These are phyloP conservation scores for Zingel zingel DNA, from an alignment of 2,113 vertebrate species.

Conservation along the genomic window DNA sequence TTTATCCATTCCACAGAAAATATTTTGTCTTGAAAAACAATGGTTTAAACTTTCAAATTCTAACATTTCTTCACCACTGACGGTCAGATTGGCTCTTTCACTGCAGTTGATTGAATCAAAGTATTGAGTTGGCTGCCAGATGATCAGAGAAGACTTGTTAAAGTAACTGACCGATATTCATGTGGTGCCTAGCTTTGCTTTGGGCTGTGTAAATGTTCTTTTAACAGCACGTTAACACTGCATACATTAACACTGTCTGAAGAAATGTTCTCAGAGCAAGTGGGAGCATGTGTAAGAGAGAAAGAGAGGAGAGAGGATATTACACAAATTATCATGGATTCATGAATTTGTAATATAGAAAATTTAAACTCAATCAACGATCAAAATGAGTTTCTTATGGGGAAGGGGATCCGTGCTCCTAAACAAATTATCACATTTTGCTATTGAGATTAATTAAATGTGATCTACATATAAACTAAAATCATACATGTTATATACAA, in stretches of 20 bases:
- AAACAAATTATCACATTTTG: too few species aligned
- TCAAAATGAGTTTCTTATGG: neutral
- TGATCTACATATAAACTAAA: too few species aligned
- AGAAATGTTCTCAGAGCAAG: slow-evolving; percentile 44
- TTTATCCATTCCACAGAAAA: neutral
- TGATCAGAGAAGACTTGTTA: slow-evolving; percentile 29
- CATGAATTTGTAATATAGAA: slow-evolving; percentile 9
- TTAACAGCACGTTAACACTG: slow-evolving; percentile 62
- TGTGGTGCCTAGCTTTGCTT: slow-evolving; percentile 40
- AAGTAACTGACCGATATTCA: slow-evolving; percentile 26
- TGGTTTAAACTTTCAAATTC: neutral
- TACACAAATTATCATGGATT: slow-evolving; percentile 12
- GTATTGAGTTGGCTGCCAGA: neutral
- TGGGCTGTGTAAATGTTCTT: slow-evolving; percentile 62
- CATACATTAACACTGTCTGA: slow-evolving; percentile 52
- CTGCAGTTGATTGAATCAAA: neutral
- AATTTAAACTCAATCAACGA: neutral
- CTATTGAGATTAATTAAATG: neutral
- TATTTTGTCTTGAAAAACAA: neutral
- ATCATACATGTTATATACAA: too few species aligned
- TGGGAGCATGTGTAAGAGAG: neutral
- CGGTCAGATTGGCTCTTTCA: slow-evolving; percentile 1
- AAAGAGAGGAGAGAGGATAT: neutral
- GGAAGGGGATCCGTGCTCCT: too few species aligned
- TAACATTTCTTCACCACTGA: neutral